These are phyloP conservation scores for Calonectris borealis DNA, from an alignment of 2,113 vertebrate genomes.

Conservation along the genomic window DNA sequence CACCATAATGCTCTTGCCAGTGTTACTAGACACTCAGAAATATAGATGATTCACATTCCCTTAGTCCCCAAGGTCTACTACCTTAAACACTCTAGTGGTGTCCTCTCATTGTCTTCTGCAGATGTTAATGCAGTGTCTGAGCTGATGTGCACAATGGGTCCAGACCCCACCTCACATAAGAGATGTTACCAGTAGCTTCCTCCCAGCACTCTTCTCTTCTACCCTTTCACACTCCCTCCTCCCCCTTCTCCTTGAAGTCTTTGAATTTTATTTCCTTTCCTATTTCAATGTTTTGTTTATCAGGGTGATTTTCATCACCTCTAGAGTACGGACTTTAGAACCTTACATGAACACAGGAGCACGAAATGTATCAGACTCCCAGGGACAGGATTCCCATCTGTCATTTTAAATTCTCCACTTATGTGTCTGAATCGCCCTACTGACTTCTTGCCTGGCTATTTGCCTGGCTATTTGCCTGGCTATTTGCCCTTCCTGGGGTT, in stretches of 20 bases:
- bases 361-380: neutral
- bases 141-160: neutral
- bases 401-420: neutral
- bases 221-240: neutral
- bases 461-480: neutral
- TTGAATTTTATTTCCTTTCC: neutral
- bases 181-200: neutral
- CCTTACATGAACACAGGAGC: neutral
- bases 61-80: neutral
- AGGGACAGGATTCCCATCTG: neutral
- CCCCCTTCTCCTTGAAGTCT: neutral
- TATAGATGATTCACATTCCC: neutral
- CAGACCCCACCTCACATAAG: neutral
- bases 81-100: neutral
- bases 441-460: neutral
- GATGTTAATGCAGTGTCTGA: neutral
- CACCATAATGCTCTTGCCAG: neutral
- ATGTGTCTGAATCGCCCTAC: neutral
- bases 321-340: neutral
- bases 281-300: neutral
- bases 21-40: neutral
- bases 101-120: neutral
- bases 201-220: neutral
- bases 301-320: neutral
- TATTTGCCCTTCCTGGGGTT: neutral